Percentiles rank a stretch among this genome's conserved stretches.
phyloP scores from a whole-genome alignment of 2,888 invertebrate species.

The Dermolepida albohirtum region DNA sequence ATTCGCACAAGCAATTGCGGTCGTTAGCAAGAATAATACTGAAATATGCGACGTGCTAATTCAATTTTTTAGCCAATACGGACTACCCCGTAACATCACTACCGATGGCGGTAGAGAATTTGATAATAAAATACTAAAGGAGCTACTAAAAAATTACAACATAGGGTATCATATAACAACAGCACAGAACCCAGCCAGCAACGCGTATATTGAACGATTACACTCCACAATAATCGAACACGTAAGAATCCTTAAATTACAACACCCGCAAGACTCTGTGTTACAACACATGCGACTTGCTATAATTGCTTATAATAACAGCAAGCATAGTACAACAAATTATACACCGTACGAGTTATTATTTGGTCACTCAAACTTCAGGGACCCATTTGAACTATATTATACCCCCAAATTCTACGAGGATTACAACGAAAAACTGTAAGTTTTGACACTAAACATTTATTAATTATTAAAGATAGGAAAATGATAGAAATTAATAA shows the following conservation, averaged over 20 bases:
- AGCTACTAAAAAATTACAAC: conserved; percentile 41
- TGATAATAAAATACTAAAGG: conserved; percentile 39
- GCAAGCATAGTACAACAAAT: conserved; percentile 13
- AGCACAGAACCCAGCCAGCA: conserved; percentile 9
- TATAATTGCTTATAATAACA: conserved; percentile 27
- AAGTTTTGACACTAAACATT: too few relatives aligned
- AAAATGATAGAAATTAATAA: too few relatives aligned
- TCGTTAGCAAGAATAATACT: conserved; percentile 24
- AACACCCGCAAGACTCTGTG: conserved; percentile 1
- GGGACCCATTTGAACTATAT: conserved; percentile 26
- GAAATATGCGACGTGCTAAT: conserved; percentile 30
- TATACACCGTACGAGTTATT: conserved; percentile 26
- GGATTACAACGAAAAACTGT: conserved; percentile 7
- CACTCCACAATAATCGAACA: conserved; percentile 38
- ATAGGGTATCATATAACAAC: conserved; percentile 27
- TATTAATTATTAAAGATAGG: too few relatives aligned
- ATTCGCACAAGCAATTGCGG: conserved; percentile 37
- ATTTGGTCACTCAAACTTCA: conserved; percentile 10
- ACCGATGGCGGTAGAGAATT: conserved; percentile 43
- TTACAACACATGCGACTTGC: background rate
- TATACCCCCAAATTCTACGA: conserved; percentile 19
- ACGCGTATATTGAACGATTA: conserved; percentile 34
- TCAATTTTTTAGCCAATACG: conserved; percentile 39
- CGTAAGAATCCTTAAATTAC: conserved; percentile 23
- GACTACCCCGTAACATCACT: conserved; percentile 41